Evolutionary conservation across 2,888 invertebrate species (phyloP).

Genomic region (Ennomos quercinarius): DNA sequence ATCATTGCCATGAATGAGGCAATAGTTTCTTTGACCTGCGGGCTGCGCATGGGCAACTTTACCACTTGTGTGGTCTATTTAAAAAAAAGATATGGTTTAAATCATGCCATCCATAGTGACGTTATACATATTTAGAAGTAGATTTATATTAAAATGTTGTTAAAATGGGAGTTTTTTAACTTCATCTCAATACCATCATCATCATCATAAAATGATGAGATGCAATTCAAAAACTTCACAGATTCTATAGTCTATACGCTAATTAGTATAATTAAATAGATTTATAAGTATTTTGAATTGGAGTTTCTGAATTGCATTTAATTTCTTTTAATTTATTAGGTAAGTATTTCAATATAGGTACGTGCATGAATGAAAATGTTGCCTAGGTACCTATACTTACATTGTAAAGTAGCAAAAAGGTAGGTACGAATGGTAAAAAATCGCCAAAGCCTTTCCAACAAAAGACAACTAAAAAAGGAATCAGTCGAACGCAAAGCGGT

Average conservation of each 20-base stretch:
- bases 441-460: constrained; percentile 34
- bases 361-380: neutral
- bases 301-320: neutral
- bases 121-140: neutral
- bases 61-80: constrained; percentile 36
- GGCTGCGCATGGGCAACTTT: constrained; percentile 15
- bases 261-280: too few species aligned
- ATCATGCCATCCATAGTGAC: constrained; percentile 29
- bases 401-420: neutral
- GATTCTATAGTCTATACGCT: too few species aligned
- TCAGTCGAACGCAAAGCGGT: constrained; percentile 51
- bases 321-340: too few species aligned
- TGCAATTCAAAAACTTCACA: too few species aligned
- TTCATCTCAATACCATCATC: too few species aligned
- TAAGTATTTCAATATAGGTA: neutral
- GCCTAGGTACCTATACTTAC: neutral
- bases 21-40: constrained; percentile 16
- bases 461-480: constrained; percentile 37
- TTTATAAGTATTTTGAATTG: too few species aligned
- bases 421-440: constrained; percentile 22
- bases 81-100: neutral
- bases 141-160: too few species aligned
- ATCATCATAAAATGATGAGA: too few species aligned
- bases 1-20: constrained; percentile 26
- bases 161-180: too few species aligned